Evolutionary conservation across 2,797 vertebrate species (phyloP).

Genomic region (Tamandua tetradactyla): DNA sequence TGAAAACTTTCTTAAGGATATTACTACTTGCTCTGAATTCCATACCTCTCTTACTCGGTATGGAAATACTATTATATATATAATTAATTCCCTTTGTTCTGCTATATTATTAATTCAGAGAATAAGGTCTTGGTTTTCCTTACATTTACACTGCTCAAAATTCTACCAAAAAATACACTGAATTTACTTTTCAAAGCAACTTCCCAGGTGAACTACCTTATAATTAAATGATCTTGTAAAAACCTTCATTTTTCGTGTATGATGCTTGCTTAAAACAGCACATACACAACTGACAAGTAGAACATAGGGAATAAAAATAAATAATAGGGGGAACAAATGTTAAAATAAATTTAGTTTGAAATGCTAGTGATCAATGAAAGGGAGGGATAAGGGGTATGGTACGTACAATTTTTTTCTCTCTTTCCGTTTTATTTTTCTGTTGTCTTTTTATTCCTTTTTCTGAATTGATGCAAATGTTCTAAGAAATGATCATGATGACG

Average conservation of each 20-base stretch:
- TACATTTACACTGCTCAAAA: not conserved
- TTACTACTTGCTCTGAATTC: not conserved
- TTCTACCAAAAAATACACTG: not conserved
- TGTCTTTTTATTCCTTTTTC: too few species aligned
- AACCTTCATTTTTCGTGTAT: not conserved
- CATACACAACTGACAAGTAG: too few species aligned
- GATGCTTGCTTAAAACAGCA: not conserved
- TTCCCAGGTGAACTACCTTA: not conserved
- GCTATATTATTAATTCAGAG: not conserved
- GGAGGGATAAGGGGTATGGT: too few species aligned
- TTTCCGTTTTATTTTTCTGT: too few species aligned
- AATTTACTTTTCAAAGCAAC: not conserved
- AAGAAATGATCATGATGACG: too few species aligned
- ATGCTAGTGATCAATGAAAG: too few species aligned
- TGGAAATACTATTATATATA: not conserved
- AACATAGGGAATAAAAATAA: too few species aligned
- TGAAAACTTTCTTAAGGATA: constrained; percentile 8
- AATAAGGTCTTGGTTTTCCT: not conserved
- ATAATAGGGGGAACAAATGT: too few species aligned
- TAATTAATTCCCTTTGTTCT: not conserved
- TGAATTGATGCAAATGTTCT: too few species aligned
- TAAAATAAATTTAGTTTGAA: too few species aligned
- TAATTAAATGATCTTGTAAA: not conserved
- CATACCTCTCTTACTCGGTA: not conserved
- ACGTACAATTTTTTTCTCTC: too few species aligned